Base-by-base conservation (phyloP, 2,113 vertebrate genomes). In the Anthoscopus minutus region DNA sequence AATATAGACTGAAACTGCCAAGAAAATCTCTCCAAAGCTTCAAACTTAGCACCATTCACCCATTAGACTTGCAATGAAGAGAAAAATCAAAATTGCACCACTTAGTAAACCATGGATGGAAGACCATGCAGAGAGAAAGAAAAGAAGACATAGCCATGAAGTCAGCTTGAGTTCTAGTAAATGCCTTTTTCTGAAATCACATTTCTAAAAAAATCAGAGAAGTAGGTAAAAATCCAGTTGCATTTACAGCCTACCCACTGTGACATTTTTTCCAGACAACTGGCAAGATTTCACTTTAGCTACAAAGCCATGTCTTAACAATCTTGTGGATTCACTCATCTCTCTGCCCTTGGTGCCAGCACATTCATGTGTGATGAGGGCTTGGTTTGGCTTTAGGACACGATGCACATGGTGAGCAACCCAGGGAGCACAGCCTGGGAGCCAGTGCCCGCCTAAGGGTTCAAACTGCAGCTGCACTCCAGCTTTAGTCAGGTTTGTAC, bases 1-100 rank as follows among this genome's bases (percentile, higher is more conserved):
- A 96, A 91, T 81, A 96, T 30, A 90, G 94, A 95, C 88, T 93
- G 80, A 94, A 95, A 93, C 80, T 92, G 92, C 93, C 94, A 95
- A 89, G 84, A 86, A 93, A 92, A 81, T 93, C 78, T 93, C 89
- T 93, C 58, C 86, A 94, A 96, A 92, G 78, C 92, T 95, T 74
- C 90, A 95, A 89, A 96, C 80, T 88, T 95, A 94, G 94, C 93
- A 93, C 96, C 91, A 80, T 96, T 94, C 72, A 90, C 67, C 74
- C 90, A 62, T 93, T 66, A 94, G 73, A 89, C 40, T 80, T 93
- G 57, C 45, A 81, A 96, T 69, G 90, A 85, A 79, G 53, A 92
- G 65, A 56, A 92, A 87, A 92, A 70, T 87, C 91, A 86, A 87
- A 92, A 92, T 66, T 92, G 79, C 57, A 81, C 42, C 38, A 53